These are phyloP conservation scores for Tretioscincus oriximinensis DNA, from an alignment of 2,113 vertebrate genomes.

Conservation along the genomic window DNA sequence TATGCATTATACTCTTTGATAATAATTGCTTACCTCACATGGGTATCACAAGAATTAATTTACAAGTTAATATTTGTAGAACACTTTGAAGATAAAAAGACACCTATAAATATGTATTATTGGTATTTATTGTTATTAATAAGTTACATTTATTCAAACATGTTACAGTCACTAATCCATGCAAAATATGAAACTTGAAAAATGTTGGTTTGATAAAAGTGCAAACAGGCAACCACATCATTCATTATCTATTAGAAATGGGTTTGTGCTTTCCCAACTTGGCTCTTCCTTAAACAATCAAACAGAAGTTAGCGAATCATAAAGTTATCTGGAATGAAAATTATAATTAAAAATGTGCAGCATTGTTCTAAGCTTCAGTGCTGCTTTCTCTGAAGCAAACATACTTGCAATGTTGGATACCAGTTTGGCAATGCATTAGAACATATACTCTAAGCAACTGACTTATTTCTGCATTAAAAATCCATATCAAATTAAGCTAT, in stretches of 20 bases:
- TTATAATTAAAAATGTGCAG: neutral
- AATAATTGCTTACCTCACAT: conserved; percentile 42
- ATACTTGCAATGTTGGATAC: neutral
- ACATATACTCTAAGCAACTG: neutral
- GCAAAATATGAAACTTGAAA: conserved; percentile 26
- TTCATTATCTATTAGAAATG: conserved; percentile 28
- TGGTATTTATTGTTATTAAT: conserved; percentile 29
- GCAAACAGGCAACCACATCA: conserved; percentile 20
- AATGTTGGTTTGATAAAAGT: conserved; percentile 23
- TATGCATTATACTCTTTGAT: conserved; percentile 24
- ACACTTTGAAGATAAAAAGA: conserved; percentile 46
- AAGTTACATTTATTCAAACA: conserved; percentile 55
- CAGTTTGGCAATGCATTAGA: neutral
- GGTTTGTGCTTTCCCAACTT: conserved; percentile 10
- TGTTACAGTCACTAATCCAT: conserved; percentile 38
- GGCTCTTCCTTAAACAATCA: neutral
- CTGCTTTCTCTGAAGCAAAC: neutral
- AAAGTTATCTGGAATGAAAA: conserved; percentile 1
- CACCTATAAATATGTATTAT: conserved; percentile 35
- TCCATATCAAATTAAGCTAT: neutral
- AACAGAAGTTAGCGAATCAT: conserved; percentile 10
- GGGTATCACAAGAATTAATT: conserved; percentile 41
- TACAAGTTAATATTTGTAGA: conserved; percentile 47
- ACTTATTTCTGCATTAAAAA: neutral
- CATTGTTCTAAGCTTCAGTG: neutral